Conservation (phyloP, 2,797 vertebrate genomes). For the Hydrophis major region DNA sequence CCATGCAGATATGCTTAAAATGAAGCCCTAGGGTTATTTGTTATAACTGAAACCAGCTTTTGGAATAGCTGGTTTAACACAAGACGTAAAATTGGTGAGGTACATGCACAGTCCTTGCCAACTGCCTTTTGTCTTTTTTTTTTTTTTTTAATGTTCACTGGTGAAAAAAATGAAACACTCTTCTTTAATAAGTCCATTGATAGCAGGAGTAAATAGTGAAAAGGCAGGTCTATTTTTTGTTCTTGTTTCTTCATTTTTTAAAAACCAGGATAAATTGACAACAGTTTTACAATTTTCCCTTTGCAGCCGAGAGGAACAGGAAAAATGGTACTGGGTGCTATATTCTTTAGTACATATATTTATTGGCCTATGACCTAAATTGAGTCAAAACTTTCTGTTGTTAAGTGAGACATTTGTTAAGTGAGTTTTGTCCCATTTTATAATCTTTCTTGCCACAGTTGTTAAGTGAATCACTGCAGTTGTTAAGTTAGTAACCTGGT, state of each 20-base stretch:
- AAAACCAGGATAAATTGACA: neutral
- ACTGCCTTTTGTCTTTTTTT: neutral
- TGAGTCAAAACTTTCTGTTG: too few relatives aligned
- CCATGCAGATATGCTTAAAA: neutral
- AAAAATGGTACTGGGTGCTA: neutral
- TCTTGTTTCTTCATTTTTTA: neutral
- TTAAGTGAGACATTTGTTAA: too few relatives aligned
- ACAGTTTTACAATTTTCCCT: neutral
- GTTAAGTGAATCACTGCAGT: too few relatives aligned
- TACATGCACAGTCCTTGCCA: neutral
- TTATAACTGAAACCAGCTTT: neutral
- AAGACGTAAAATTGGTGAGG: neutral
- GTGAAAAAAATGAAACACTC: neutral
- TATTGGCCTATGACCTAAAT: too few relatives aligned
- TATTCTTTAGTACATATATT: neutral
- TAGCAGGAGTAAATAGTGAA: neutral
- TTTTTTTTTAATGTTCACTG: neutral
- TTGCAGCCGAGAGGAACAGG: neutral
- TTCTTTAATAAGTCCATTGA: neutral
- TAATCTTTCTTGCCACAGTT: too few relatives aligned
- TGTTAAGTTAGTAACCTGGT: too few relatives aligned
- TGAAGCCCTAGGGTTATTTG: neutral
- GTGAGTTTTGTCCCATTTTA: too few relatives aligned
- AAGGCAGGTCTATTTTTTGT: neutral
- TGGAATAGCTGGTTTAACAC: neutral